Evolutionary conservation across 1,140 invertebrate species (phyloP).

Genomic region (Lycorma delicatula): DNA sequence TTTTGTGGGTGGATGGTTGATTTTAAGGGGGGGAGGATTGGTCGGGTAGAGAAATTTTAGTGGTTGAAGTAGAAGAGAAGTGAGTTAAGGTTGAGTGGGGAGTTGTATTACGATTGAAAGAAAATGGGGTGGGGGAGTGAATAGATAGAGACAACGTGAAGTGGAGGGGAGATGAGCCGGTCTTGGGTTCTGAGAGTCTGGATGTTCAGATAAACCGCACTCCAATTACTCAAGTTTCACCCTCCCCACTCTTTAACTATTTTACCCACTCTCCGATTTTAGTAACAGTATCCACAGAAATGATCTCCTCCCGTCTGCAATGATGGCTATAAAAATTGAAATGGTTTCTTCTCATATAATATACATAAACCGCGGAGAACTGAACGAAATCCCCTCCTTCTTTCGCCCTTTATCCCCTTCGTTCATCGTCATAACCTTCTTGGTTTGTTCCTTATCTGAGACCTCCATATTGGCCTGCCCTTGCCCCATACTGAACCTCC

Average conservation of each 20-base stretch:
- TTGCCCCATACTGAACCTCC: not conserved
- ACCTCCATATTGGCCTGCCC: conserved; percentile 18
- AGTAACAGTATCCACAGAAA: conserved; percentile 11
- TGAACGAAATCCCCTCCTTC: not conserved
- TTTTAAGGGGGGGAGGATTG: too few species aligned
- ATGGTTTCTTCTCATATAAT: conserved; percentile 11
- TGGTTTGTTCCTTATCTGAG: conserved; percentile 12
- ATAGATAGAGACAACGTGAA: too few species aligned
- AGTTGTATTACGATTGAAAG: too few species aligned
- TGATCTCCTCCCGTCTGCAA: conserved; percentile 18
- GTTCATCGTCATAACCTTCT: not conserved
- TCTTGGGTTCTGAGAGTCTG: too few species aligned
- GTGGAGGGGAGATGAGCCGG: too few species aligned
- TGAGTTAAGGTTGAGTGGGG: too few species aligned
- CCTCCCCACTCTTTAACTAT: not conserved
- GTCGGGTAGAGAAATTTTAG: too few species aligned
- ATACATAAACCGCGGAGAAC: conserved; percentile 9
- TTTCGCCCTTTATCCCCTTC: not conserved
- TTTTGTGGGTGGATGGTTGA: too few species aligned
- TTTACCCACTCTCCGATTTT: not conserved
- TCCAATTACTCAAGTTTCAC: not conserved
- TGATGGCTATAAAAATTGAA: conserved; percentile 21
- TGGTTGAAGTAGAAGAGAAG: too few species aligned
- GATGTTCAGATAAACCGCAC: too few species aligned
- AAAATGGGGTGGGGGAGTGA: too few species aligned